A percentile compares a stretch with the other conserved stretches of the same genome.
Conservation (phyloP, 2,113 vertebrate genomes). For the Ciconia stormi region DNA sequence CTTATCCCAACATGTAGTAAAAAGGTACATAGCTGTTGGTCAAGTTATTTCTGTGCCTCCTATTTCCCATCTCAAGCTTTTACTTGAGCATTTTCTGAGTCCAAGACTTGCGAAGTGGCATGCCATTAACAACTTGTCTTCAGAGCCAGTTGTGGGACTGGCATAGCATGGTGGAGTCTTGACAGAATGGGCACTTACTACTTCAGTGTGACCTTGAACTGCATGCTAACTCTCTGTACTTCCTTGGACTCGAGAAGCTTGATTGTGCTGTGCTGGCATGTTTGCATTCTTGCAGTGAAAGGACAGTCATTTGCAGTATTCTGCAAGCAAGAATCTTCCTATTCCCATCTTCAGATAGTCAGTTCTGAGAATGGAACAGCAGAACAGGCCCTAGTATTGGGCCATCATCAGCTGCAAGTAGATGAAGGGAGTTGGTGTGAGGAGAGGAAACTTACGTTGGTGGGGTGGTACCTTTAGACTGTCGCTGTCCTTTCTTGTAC, state of each 20-base stretch:
- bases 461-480: neutral
- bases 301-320: neutral
- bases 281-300: neutral
- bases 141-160: neutral
- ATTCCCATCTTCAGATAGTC: neutral
- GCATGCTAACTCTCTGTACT: neutral
- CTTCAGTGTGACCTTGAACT: neutral
- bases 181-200: neutral
- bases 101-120: neutral
- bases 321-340: neutral
- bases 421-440: neutral
- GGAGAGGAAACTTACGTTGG: neutral
- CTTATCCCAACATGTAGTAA: constrained; percentile 58
- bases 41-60: constrained; percentile 41
- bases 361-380: neutral
- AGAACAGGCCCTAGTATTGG: neutral
- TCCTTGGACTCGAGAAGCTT: neutral
- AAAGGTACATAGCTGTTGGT: neutral
- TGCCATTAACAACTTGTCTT: neutral
- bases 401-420: neutral
- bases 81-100: constrained; percentile 21
- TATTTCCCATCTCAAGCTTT: constrained; percentile 18
- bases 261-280: neutral
- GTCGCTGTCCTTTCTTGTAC: neutral
- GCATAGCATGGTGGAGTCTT: neutral